Base-by-base conservation (phyloP, 2,113 vertebrate genomes). In the Podocnemis expansa region DNA sequence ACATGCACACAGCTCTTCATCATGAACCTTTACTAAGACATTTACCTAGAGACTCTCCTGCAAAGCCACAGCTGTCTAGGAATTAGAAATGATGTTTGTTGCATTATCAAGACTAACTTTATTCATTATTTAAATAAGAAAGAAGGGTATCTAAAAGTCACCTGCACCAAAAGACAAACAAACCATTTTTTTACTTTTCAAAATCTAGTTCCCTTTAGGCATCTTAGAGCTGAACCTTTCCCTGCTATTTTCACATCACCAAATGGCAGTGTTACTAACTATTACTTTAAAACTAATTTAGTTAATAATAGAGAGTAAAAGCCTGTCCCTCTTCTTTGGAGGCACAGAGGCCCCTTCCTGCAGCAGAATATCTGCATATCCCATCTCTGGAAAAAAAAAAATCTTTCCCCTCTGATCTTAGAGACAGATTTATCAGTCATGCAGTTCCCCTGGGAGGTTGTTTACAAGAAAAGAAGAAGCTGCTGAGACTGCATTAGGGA, bases 281-380 rank as follows among this genome's bases (percentile, higher is more conserved):
- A 78, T 80, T 89, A 43, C 83, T 95, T 95, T 89, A 70, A 93
- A 78, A 90, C 87, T 63, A 84, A 0, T 94, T 95, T 90, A 94
- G n/a, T 16, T 88, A 93, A 89, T 82, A 31, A 84, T 85, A 67
- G 13, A 80, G 54, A 24, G 70, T 82, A 54, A 89, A 93, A 13
- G 34, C 67, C 73, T 94, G 16, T 84, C 45, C 45, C n/a, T 7
- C 70, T 89, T 78, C 27, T 89, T 67, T 84, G 25, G n/a, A 88
- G 76, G 58, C 84, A 45, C 85, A 92, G 63, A 6, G 4, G 2
- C 85, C 60, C 54, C 73, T 76, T 34, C 80, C 67, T 84, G 84
- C 10, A 56, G 52, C 52, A 95, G 31, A 84, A 89, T 24, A 78
- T 51, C 31, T 38, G 6, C 0, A 0, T 49, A 45, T 10, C 49